Percentiles rank a stretch among this genome's conserved stretches.
Conservation (phyloP, 2,797 vertebrate genomes). For the Rhinogobio ventralis region DNA sequence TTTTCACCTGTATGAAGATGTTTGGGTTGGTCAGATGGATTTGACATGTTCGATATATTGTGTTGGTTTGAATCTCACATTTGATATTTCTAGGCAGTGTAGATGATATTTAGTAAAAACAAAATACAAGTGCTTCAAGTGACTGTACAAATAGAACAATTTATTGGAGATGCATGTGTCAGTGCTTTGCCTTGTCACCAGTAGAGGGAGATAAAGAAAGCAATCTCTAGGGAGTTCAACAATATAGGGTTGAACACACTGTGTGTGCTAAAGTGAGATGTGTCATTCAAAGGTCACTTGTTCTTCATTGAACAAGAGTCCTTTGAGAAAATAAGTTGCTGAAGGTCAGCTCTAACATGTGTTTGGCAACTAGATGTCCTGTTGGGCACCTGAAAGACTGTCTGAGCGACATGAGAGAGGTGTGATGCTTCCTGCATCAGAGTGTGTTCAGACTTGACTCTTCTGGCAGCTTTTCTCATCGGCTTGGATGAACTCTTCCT, state of each 20-base stretch:
- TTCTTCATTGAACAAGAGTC: constrained; percentile 21
- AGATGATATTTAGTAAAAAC: neutral
- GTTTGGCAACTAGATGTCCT: constrained; percentile 41
- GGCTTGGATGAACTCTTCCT: constrained; percentile 90
- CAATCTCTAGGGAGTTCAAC: constrained; percentile 40
- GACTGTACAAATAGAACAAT: neutral
- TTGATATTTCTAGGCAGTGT: neutral
- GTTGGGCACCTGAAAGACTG: constrained; percentile 43
- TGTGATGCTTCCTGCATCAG: constrained; percentile 74
- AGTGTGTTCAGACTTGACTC: constrained; percentile 90
- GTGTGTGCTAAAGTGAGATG: constrained; percentile 6
- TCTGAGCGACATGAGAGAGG: constrained; percentile 44
- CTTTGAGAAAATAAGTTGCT: constrained; percentile 39
- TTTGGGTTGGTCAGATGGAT: neutral
- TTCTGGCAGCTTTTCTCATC: constrained; percentile 81
- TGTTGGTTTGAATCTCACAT: neutral
- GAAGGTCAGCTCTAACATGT: constrained; percentile 38
- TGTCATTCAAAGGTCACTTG: constrained; percentile 39
- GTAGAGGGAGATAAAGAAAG: constrained; percentile 58
- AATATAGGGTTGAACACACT: neutral
- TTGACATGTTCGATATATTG: neutral
- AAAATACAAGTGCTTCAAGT: neutral
- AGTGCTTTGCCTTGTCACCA: constrained; percentile 41
- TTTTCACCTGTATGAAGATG: neutral
- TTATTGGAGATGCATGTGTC: neutral